phyloP scores from a whole-genome alignment of 2,888 invertebrate species.

The Cosmopolites sordidus region DNA sequence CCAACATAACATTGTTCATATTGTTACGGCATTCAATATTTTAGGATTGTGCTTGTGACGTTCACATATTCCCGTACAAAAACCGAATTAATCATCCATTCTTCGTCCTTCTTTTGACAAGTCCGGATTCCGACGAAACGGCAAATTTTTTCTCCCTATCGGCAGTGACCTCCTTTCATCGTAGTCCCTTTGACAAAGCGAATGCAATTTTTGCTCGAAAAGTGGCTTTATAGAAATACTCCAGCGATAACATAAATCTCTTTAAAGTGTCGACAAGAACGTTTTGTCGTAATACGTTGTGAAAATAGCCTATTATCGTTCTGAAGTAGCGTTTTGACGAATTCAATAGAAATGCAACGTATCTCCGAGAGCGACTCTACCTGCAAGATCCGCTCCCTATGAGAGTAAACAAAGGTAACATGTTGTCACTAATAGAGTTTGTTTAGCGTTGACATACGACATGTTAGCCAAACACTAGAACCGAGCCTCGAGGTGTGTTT shows the following conservation, averaged over 20 bases:
- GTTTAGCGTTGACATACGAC: conserved; percentile 47
- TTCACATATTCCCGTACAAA: conserved; percentile 9
- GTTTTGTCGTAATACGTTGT: conserved; percentile 37
- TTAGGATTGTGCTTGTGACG: conserved; percentile 4
- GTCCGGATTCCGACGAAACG: conserved; percentile 13
- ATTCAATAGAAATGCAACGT: conserved; percentile 20
- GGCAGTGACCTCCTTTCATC: conserved; percentile 21
- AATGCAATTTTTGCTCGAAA: conserved; percentile 36
- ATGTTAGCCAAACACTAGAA: conserved; percentile 28
- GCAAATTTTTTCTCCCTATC: conserved; percentile 17
- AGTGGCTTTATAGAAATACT: conserved; percentile 34
- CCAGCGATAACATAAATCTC: conserved; percentile 36
- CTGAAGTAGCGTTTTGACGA: conserved; percentile 40
- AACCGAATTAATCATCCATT: conserved; percentile 27
- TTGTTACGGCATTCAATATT: not conserved
- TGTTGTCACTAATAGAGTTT: conserved; percentile 49
- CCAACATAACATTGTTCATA: not conserved
- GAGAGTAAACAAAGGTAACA: conserved; percentile 40
- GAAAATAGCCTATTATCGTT: conserved; percentile 37
- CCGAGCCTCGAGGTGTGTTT: conserved; percentile 4
- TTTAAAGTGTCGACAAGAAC: conserved; percentile 36
- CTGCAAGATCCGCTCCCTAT: conserved; percentile 14
- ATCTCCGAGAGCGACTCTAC: conserved; percentile 5
- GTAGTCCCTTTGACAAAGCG: conserved; percentile 32
- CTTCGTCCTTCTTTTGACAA: conserved; percentile 17